These are phyloP conservation scores for Anabacerthia variegaticeps DNA, from an alignment of 2,797 vertebrate genomes.

Conservation along the genomic window DNA sequence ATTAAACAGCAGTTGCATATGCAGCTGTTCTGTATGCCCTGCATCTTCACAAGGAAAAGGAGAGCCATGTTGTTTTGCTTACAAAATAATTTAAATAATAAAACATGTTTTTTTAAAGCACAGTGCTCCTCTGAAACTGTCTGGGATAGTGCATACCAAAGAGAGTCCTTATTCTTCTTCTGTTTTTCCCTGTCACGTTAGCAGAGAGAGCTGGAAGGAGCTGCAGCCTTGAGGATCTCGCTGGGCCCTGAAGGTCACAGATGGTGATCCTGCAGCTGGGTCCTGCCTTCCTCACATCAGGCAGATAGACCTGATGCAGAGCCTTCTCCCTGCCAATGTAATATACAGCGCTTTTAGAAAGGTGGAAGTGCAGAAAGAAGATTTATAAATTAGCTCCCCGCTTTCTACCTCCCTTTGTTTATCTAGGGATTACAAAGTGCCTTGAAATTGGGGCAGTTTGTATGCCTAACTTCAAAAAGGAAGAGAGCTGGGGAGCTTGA, in stretches of 20 bases:
- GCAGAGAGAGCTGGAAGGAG: neutral
- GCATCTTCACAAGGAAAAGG: neutral
- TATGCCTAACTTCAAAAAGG: neutral
- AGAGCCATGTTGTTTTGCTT: neutral
- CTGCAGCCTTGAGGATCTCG: neutral
- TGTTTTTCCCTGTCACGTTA: neutral
- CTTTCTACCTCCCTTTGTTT: neutral
- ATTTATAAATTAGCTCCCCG: neutral
- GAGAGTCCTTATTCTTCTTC: neutral
- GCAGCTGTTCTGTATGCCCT: slow-evolving; percentile 30
- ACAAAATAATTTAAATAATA: slow-evolving; percentile 11
- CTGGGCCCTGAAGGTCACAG: neutral
- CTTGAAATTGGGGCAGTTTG: neutral
- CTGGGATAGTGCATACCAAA: neutral
- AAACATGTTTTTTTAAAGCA: neutral
- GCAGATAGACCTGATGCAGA: neutral
- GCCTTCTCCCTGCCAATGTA: neutral
- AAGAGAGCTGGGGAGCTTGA: neutral
- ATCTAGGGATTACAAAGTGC: neutral
- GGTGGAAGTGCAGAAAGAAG: neutral
- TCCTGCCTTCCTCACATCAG: neutral
- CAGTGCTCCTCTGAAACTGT: neutral
- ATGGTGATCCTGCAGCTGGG: neutral
- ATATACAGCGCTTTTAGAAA: neutral
- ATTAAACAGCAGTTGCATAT: slow-evolving; percentile 35